Conservation (phyloP, 2,888 invertebrate species). For the Pristionchus japonicus region DNA sequence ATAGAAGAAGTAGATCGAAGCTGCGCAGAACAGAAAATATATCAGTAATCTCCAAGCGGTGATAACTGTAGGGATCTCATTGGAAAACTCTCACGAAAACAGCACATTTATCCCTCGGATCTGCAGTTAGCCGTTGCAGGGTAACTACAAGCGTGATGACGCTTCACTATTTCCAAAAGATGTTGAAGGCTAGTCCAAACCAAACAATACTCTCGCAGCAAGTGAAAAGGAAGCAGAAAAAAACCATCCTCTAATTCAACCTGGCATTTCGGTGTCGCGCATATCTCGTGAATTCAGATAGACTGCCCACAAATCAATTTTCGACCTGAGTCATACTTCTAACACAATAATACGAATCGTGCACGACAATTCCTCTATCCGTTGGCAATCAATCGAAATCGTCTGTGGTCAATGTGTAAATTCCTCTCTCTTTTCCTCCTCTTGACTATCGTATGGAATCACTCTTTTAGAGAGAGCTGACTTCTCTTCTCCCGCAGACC, state of each 20-base stretch:
- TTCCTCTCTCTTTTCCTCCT: neutral
- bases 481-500: neutral
- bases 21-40: no score
- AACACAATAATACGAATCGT: neutral
- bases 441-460: constrained; percentile 27
- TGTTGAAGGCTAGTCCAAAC: no score
- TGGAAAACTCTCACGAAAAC: no score
- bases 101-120: no score
- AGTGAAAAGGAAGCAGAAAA: neutral
- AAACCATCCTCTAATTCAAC: neutral
- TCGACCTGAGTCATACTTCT: neutral
- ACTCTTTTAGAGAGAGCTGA: neutral
- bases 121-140: no score
- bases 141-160: no score
- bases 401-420: constrained; percentile 13
- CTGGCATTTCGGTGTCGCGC: neutral
- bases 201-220: no score
- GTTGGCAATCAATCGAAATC: neutral
- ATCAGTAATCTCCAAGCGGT: no score
- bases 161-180: no score
- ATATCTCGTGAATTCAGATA: neutral
- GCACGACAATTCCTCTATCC: neutral
- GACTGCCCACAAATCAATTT: neutral
- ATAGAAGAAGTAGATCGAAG: no score
- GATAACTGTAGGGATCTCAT: no score